phyloP scores from a whole-genome alignment of 2,888 invertebrate genomes.

The Lacanobia oleracea region DNA sequence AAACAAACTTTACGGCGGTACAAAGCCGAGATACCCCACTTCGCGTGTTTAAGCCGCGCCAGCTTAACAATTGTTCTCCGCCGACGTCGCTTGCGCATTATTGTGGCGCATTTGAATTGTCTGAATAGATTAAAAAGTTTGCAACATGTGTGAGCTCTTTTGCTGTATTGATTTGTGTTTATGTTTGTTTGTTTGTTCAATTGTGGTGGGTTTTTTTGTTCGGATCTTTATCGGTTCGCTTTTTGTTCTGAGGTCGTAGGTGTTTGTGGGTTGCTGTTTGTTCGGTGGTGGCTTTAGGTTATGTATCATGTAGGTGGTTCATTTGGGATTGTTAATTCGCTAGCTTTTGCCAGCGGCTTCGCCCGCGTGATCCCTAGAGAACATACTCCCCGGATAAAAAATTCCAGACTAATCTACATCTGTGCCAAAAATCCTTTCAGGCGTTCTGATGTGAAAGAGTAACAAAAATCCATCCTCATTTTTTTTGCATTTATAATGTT shows the following conservation, averaged over 20 bases:
- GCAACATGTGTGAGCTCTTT: constrained; percentile 68
- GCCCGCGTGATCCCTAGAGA: no score
- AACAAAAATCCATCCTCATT: no score
- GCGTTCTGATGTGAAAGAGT: no score
- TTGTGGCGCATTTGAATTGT: constrained; percentile 79
- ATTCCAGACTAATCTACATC: no score
- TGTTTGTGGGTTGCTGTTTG: neutral
- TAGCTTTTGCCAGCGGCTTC: no score
- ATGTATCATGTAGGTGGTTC: neutral
- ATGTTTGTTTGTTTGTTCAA: constrained; percentile 60
- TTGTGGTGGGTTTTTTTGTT: constrained; percentile 45
- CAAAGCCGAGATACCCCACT: constrained; percentile 80
- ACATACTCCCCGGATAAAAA: no score
- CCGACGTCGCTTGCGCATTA: constrained; percentile 75
- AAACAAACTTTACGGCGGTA: constrained; percentile 56
- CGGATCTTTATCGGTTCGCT: constrained; percentile 33
- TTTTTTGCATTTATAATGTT: no score
- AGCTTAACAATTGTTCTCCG: constrained; percentile 79
- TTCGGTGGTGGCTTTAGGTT: neutral
- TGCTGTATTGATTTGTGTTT: constrained; percentile 68
- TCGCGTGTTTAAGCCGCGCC: constrained; percentile 76
- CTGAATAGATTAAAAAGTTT: constrained; percentile 80
- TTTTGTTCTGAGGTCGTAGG: constrained; percentile 27
- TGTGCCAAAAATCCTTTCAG: no score
- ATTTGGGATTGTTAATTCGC: neutral